Base-by-base conservation (phyloP, 2,888 invertebrate genomes). In the Microchrysa polita region DNA sequence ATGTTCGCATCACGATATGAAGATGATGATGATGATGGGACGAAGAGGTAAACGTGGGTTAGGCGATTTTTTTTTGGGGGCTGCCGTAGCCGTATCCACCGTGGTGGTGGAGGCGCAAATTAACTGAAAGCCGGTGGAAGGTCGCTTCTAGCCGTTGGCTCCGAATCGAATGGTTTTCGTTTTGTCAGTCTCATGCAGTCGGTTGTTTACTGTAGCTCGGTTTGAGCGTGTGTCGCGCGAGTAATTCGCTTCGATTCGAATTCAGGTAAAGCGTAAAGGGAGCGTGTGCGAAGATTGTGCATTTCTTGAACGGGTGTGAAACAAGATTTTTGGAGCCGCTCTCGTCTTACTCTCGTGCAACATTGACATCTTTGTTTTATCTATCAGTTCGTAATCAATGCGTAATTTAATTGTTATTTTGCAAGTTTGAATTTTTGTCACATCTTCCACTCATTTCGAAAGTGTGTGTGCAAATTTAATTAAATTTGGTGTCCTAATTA, bases 141-240 rank as follows among this genome's bases (percentile, higher is more conserved):
- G 40, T 55, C 34, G 67, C 10, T 12, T n/a, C 10, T 48, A 10
- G 16, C 14, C 10, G 23, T 27, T 16, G 20, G 16, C 18, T 12
- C 55, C 20, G 18, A 16, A 10, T 18, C 20, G 18, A n/a, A n/a
- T n/a, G n/a, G n/a, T n/a, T n/a, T n/a, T n/a, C n/a, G n/a, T n/a
- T n/a, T 10, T 18, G 55, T 69, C 69, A 69, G 69, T 69, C 52
- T 55, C 22, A 69, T 69, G 69, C 69, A 55, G 69, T 69, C 57
- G 69, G 69, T 40, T 69, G 69, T 69, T 69, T 69, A 57, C 69
- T 69, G 40, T 52, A 40, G 69, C 57, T 69, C 69, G 69, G 22
- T n/a, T 14, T 14, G 69, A 69, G 69, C 55, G 69, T 48, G 69
- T 48, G 65, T 44, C 65, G 69, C 69, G 69, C 69, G 57, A 55